Base-by-base conservation (phyloP, 2,888 invertebrate genomes). In the Dryadula phaetusa region DNA sequence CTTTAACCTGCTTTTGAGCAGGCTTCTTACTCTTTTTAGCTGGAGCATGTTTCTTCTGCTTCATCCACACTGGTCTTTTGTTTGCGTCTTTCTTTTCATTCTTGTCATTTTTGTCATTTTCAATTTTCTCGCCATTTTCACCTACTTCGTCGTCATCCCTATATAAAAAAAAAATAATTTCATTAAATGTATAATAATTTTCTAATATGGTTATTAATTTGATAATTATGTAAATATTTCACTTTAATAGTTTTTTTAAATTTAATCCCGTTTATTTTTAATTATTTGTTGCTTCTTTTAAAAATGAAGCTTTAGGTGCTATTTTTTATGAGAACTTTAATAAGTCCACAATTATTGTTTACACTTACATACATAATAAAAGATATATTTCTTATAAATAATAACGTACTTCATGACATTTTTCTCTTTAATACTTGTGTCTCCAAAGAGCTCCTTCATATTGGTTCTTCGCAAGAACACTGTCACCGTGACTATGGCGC, bases 401-500 rank as follows among this genome's bases (percentile, higher is more conserved):
- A 32, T 16, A 14, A 81, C 88, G 85, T 79, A 94, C 93, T 94
- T 94, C 56, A 94, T 93, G 65, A 85, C 90, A 71, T 92, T 90
- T 78, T 96, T 95, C 77, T 95, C 95, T 74, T 94, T 94, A 20
- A 95, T 94, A 37, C 95, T 94, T 2, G 96, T 95, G 75, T 97
- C 96, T 3, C 97, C 97, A 79, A 97, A 97, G 5, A 98, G 86
- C 44, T 95, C 95, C 73, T 95, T 96, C 96, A 99, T 96, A 78
- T 97, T 95, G 78, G 95, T 95, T 56, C 99, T 94, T 14, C 94
- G 94, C 64, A 99, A 90, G 40, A 95, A 96, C 2, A 99, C 99
- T 0, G 99, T 99, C 0, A 99, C 98, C 0, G 99, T 99, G 0
- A 99, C 99, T 74, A 99, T 98, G 20, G 99, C 98, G 49, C 99